Evolutionary conservation across 1,140 invertebrate species (phyloP).

Genomic region (Drosophila insularis): DNA sequence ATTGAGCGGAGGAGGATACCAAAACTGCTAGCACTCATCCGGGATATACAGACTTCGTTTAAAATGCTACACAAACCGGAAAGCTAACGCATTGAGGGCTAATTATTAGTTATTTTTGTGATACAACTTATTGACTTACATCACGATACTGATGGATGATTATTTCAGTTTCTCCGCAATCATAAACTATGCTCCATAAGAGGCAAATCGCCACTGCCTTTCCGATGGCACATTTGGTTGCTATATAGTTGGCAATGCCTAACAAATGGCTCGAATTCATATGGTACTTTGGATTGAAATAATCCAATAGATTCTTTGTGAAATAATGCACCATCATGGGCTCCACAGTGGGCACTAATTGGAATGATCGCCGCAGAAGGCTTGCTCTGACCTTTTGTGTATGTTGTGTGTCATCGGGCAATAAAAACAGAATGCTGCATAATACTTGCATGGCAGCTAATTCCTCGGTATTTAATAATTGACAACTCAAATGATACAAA

Average conservation of each 20-base stretch:
- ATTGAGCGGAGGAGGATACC: conserved; percentile 10
- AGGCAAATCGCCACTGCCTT: conserved; percentile 26
- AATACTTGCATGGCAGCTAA: conserved; percentile 19
- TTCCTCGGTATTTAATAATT: conserved; percentile 21
- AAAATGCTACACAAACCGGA: background rate
- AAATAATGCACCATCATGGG: conserved; percentile 40
- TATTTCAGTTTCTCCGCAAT: background rate
- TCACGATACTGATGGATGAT: conserved; percentile 27
- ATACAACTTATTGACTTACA: conserved; percentile 8
- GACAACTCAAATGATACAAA: background rate
- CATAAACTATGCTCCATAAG: conserved; percentile 32
- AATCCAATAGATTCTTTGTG: conserved; percentile 15
- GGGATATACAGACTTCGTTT: background rate
- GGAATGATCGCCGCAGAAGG: conserved; percentile 8
- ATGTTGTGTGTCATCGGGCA: background rate
- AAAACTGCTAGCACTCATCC: background rate
- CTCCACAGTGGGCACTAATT: conserved; percentile 11
- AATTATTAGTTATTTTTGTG: too few species aligned
- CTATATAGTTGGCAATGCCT: conserved; percentile 9
- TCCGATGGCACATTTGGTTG: conserved; percentile 5
- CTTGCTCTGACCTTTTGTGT: background rate
- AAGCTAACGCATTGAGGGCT: background rate
- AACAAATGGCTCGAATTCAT: background rate
- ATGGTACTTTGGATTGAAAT: conserved; percentile 1
- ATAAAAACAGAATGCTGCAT: conserved; percentile 17